Base-by-base conservation (phyloP, 2,797 vertebrate genomes). In the Protosalanx chinensis region DNA sequence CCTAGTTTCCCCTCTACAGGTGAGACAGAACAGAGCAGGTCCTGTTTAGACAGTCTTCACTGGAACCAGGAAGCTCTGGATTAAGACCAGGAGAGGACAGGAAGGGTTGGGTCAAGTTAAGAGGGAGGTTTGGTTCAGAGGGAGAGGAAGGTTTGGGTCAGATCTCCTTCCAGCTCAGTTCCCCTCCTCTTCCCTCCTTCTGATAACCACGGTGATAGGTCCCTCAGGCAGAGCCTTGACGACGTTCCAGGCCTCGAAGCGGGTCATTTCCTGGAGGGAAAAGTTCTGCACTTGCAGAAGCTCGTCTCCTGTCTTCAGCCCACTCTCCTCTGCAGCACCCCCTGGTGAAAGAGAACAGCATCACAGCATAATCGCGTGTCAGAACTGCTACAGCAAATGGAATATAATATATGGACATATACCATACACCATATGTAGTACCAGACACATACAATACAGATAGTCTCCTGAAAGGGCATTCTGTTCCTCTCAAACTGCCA, bases 231-330 rank as follows among this genome's bases (percentile, higher is more conserved):
- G 83, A 0, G 90, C 87, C 84, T 98, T 98, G 84, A 99, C 94
- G 76, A 93, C 68, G 68, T 86, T 96, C 96, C 97, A 97, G 0
- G 96, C 97, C 80, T 98, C 96, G 0, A 98, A 96, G 33, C 97
- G 93, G 0, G 94, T 93, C 77, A 96, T 93, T 33, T 95, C 95
- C 78, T 94, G 94, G 77, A 95, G 68, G 30, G 76, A 67, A 3
- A 82, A 82, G 18, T 85, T 91, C 66, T 95, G 93, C 57, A 98
- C 82, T 66, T 94, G 91, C 70, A 98, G 59, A 46, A 98, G 70
- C 70, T 96, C 94, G 10, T 98, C 96, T 0, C 97, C 97, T 0
- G 90, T 88, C 85, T 93, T 94, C 63, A 98, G 88, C 0, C 87
- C 77, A 0, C 82, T 91, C 78, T 92, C 93, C 70, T 95, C 95